Percentiles rank a stretch among this genome's conserved stretches.
Conservation (phyloP, 2,113 vertebrate species). For the Pteronura brasiliensis region DNA sequence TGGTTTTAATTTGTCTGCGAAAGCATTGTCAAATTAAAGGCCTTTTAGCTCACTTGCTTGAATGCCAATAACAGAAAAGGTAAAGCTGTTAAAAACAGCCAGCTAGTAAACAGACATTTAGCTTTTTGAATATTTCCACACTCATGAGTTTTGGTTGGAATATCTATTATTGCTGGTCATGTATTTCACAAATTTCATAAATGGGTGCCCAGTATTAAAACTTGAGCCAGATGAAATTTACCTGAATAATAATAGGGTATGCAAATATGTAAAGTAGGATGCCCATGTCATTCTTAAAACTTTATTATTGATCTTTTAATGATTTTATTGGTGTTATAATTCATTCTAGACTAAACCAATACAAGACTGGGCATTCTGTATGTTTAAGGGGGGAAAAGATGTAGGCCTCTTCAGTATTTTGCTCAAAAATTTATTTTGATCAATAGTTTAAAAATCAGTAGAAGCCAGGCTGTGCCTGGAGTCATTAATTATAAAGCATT, state of each 20-base stretch:
- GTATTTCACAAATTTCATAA: neutral
- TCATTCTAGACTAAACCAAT: neutral
- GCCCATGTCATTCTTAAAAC: neutral
- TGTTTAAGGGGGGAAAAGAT: neutral
- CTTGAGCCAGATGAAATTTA: neutral
- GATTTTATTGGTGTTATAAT: neutral
- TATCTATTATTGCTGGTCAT: neutral
- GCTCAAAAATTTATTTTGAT: neutral
- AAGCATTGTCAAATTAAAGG: neutral
- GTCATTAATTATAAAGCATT: neutral
- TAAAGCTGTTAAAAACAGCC: neutral
- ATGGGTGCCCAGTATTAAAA: neutral
- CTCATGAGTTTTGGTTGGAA: neutral
- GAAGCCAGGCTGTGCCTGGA: neutral
- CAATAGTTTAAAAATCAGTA: neutral
- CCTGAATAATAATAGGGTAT: neutral
- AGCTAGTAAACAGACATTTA: neutral
- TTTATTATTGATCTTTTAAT: neutral
- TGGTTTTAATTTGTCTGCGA: conserved; percentile 45
- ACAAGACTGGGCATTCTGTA: neutral
- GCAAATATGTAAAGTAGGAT: neutral
- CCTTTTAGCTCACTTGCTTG: conserved; percentile 40
- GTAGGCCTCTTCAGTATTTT: neutral
- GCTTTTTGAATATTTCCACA: neutral
- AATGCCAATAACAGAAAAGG: neutral